phyloP scores from a whole-genome alignment of 1,140 invertebrate species.

The Plutomurus gul region DNA sequence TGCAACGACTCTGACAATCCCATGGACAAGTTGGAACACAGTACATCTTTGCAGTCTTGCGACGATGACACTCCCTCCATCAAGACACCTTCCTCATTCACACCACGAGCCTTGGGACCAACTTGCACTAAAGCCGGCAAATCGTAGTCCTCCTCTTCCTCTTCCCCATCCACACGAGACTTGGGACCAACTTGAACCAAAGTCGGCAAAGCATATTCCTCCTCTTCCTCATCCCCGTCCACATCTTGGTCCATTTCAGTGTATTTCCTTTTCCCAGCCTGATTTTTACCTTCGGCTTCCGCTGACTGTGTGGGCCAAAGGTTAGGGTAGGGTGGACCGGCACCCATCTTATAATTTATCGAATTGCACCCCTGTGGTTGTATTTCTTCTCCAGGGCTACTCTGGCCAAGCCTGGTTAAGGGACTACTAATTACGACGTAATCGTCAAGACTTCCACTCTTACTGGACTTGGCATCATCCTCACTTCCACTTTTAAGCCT shows the following conservation, averaged over 20 bases:
- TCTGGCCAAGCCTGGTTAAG: background rate
- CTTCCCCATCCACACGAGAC: too few species aligned
- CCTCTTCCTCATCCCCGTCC: slow-evolving; percentile 11
- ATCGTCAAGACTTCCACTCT: slow-evolving; percentile 35
- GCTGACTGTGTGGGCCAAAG: too few species aligned
- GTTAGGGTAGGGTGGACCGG: too few species aligned
- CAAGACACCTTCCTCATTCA: too few species aligned
- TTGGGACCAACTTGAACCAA: background rate
- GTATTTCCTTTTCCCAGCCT: slow-evolving; percentile 7
- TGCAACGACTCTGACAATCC: slow-evolving; percentile 23
- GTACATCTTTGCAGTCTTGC: background rate
- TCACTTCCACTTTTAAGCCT: background rate
- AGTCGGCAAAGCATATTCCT: background rate
- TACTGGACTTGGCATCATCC: slow-evolving; percentile 29
- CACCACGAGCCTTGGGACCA: background rate
- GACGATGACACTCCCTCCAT: background rate
- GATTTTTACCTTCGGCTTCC: slow-evolving; percentile 57
- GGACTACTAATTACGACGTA: slow-evolving; percentile 27
- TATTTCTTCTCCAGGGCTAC: background rate
- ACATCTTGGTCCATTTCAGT: slow-evolving; percentile 45
- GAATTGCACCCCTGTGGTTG: too few species aligned
- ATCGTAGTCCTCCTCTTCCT: slow-evolving; percentile 16
- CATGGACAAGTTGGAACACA: background rate
- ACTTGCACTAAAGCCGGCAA: background rate
- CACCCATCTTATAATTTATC: too few species aligned